Conservation (phyloP, 2,888 invertebrate genomes). For the Caenorhabditis sulstoni region DNA sequence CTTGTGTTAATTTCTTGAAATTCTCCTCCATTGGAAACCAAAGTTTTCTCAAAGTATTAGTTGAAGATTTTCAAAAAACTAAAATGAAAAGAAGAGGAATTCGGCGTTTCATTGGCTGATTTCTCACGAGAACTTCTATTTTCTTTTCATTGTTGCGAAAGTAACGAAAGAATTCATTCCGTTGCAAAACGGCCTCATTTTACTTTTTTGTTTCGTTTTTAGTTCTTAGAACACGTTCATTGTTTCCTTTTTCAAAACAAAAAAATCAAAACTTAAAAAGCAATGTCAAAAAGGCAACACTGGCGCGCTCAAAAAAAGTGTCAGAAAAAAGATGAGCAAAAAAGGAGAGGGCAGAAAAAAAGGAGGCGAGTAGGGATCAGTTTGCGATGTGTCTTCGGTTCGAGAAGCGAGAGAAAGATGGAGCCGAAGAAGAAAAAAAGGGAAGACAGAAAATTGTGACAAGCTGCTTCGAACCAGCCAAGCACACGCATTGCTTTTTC, state of each 20-base stretch:
- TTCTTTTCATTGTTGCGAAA: too few relatives aligned
- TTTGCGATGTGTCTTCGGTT: constrained; percentile 25
- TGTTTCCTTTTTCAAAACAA: not conserved
- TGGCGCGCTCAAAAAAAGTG: not conserved
- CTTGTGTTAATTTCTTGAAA: constrained; percentile 40
- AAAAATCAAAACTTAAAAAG: too few relatives aligned
- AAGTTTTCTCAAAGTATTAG: too few relatives aligned
- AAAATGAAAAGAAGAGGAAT: too few relatives aligned
- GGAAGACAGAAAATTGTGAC: constrained; percentile 45
- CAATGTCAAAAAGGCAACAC: constrained; percentile 43
- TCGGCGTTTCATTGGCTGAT: too few relatives aligned
- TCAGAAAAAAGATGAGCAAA: constrained; percentile 48
- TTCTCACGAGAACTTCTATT: too few relatives aligned
- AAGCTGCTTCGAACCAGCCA: constrained; percentile 45
- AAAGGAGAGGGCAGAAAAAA: constrained; percentile 36
- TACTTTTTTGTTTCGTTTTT: too few relatives aligned
- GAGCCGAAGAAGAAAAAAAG: not conserved
- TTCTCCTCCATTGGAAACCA: too few relatives aligned
- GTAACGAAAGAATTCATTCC: too few relatives aligned
- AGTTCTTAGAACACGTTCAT: too few relatives aligned
- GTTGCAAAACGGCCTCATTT: too few relatives aligned
- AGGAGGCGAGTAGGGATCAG: constrained; percentile 36
- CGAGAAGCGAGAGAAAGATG: constrained; percentile 48
- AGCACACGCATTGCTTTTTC: constrained; percentile 51
- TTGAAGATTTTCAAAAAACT: too few relatives aligned